phyloP scores from a whole-genome alignment of 2,113 vertebrate species.

The Ginglymostoma cirratum region DNA sequence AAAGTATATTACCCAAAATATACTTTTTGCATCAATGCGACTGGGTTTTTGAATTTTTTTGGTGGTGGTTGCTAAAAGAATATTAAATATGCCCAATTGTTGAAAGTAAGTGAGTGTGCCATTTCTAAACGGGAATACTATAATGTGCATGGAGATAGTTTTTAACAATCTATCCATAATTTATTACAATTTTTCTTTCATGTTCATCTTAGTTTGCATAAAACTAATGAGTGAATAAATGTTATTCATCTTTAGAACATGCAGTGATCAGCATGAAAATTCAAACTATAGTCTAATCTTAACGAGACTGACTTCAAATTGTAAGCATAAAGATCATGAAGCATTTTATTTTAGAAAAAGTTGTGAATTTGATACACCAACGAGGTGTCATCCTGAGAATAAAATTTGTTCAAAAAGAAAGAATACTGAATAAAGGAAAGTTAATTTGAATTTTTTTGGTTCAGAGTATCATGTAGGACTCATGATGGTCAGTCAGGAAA shows the following conservation, averaged over 20 bases:
- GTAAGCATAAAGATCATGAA: conserved; percentile 31
- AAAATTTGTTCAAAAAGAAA: not conserved
- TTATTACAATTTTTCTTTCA: conserved; percentile 98
- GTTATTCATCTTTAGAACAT: conserved; percentile 57
- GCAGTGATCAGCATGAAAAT: conserved; percentile 34
- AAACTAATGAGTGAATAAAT: conserved; percentile 97
- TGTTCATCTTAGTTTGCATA: conserved; percentile 97
- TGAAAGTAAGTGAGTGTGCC: conserved; percentile 90
- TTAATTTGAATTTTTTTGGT: conserved; percentile 8
- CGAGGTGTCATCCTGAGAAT: conserved; percentile 17
- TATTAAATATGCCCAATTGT: conserved; percentile 89
- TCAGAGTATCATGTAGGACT: too few relatives aligned
- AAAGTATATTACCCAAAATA: not conserved
- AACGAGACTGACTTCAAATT: conserved; percentile 31
- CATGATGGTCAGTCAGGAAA: not conserved
- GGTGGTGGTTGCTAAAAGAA: conserved; percentile 68
- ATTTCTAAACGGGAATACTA: conserved; percentile 75
- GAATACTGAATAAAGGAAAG: not conserved
- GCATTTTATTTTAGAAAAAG: conserved; percentile 30
- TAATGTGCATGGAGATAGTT: conserved; percentile 72
- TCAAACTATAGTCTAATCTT: conserved; percentile 37
- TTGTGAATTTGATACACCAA: conserved; percentile 20
- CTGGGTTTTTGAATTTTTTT: conserved; percentile 55
- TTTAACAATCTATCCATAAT: conserved; percentile 97
- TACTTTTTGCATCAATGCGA: conserved; percentile 44